Conservation (phyloP, 2,113 vertebrate genomes). For the Gasterosteus nipponicus region DNA sequence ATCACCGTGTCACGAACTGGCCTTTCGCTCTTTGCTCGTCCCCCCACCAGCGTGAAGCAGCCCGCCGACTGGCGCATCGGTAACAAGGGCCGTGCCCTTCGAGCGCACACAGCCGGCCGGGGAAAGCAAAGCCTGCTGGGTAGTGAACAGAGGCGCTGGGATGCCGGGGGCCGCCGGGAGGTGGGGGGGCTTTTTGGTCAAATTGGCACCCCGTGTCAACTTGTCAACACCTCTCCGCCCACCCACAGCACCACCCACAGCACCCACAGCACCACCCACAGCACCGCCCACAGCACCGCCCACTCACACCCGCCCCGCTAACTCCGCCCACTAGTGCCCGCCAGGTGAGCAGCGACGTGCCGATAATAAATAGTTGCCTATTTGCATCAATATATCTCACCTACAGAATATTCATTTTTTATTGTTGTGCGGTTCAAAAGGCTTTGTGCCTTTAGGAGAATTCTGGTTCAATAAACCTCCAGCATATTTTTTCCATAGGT, state of each 20-base stretch:
- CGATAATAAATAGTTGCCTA: background rate
- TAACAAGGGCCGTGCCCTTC: conserved; percentile 65
- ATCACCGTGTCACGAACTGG: conserved; percentile 47
- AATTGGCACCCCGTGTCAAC: conserved; percentile 68
- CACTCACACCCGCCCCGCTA: background rate
- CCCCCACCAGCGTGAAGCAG: conserved; percentile 59
- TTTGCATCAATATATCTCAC: background rate
- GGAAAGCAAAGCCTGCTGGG: conserved; percentile 55
- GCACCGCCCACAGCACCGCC: conserved; percentile 5
- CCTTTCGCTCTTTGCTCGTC: conserved; percentile 49
- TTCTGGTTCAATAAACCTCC: background rate
- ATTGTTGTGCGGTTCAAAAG: background rate
- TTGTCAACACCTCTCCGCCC: conserved; percentile 64
- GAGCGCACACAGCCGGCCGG: conserved; percentile 39
- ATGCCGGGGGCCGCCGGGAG: conserved; percentile 17
- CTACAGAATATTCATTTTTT: background rate
- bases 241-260: conserved; percentile 8
- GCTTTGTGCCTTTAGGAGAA: background rate
- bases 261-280: conserved; percentile 31
- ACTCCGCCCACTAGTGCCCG: conserved; percentile 30
- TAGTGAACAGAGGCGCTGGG: conserved; percentile 50
- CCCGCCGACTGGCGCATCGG: conserved; percentile 55
- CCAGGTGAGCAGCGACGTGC: background rate
- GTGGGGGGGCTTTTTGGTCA: conserved; percentile 53
- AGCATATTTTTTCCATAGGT: background rate